A percentile compares a stretch with the other conserved stretches of the same genome.
Conservation (phyloP, 2,888 invertebrate species). For the Drosophila falleni region DNA sequence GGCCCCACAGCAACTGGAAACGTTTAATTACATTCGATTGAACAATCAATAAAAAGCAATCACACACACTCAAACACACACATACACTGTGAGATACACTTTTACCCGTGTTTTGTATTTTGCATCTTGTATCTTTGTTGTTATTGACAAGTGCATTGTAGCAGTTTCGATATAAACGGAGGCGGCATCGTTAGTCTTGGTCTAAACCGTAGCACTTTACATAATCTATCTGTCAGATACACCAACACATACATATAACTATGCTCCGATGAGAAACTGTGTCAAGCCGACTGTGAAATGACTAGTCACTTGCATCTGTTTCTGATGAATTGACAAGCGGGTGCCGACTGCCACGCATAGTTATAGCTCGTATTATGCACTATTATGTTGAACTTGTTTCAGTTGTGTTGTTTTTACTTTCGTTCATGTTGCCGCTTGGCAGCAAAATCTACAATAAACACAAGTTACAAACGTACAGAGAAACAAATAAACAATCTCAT, state of each 20-base stretch:
- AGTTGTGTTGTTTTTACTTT: constrained; percentile 74
- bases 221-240: constrained; percentile 57
- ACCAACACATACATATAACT: not conserved
- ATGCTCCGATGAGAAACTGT: constrained; percentile 60
- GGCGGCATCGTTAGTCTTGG: constrained; percentile 46
- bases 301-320: constrained; percentile 43
- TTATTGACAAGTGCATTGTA: constrained; percentile 39
- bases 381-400: constrained; percentile 67
- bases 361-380: constrained; percentile 54
- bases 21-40: constrained; percentile 78
- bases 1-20: constrained; percentile 57
- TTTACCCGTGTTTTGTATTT: constrained; percentile 48
- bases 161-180: constrained; percentile 47
- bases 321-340: constrained; percentile 47
- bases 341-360: constrained; percentile 27
- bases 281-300: constrained; percentile 66
- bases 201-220: constrained; percentile 63
- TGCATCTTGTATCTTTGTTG: constrained; percentile 33
- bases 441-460: constrained; percentile 43
- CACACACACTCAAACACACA: constrained; percentile 46
- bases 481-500: constrained; percentile 59
- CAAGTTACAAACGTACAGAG: constrained; percentile 44
- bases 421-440: constrained; percentile 57
- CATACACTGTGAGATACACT: constrained; percentile 44
- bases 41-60: constrained; percentile 81